phyloP scores from a whole-genome alignment of 2,888 invertebrate genomes.

The Dasypogon diadema region DNA sequence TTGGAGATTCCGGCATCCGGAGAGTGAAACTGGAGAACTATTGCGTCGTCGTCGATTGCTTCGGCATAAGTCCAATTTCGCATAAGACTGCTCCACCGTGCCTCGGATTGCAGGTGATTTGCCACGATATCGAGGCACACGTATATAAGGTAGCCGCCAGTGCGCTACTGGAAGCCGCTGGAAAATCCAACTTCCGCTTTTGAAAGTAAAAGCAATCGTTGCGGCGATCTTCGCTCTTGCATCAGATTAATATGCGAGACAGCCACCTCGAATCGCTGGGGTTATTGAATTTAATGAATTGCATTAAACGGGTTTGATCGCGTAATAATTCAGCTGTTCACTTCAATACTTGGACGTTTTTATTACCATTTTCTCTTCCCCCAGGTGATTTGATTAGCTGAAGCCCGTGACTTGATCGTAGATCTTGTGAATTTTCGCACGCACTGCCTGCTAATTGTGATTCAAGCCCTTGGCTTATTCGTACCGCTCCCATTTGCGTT shows the following conservation, averaged over 20 bases:
- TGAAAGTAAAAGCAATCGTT: constrained; percentile 30
- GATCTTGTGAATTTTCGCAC: constrained; percentile 6
- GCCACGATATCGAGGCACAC: background rate
- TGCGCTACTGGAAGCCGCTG: constrained; percentile 6
- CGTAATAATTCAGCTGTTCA: constrained; percentile 11
- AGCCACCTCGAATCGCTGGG: background rate
- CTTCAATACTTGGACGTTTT: constrained; percentile 12
- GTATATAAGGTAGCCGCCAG: background rate
- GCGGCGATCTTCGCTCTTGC: constrained; percentile 11
- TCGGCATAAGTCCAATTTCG: constrained; percentile 33
- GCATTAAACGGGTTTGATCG: background rate
- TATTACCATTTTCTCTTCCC: constrained; percentile 1
- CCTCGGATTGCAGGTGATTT: background rate
- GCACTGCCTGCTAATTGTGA: background rate
- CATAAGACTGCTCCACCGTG: constrained; percentile 4
- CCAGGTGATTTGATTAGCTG: background rate
- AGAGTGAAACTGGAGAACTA: background rate
- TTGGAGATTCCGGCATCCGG: constrained; percentile 27
- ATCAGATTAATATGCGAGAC: background rate
- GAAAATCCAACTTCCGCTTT: constrained; percentile 31
- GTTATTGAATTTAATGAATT: constrained; percentile 39
- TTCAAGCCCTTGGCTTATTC: background rate
- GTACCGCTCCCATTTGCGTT: constrained; percentile 3
- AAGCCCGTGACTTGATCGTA: background rate
- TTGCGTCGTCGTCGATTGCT: background rate